Evolutionary conservation across 2,888 invertebrate species (phyloP), one percentile per base, ranked within the genome.

Genomic region (Pristionchus arcanus): DNA sequence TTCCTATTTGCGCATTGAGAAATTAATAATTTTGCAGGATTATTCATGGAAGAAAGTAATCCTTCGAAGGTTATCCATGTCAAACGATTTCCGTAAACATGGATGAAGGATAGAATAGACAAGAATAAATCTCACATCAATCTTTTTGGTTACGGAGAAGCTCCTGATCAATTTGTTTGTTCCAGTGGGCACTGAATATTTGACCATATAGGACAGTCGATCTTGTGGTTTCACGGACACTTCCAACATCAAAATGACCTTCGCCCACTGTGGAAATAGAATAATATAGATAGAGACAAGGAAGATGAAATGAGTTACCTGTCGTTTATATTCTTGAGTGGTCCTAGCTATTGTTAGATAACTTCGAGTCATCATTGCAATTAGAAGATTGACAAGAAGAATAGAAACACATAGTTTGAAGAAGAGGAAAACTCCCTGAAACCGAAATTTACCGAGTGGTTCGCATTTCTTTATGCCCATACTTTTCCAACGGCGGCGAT

Each of bases 311-410:
- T 15, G 63, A 19, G 63, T 19, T n/a, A 63, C 90, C 87, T 90
- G 90, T 86, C 90, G 42, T 96, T 98, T 98, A 98, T 98, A 98
- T 96, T 98, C 98, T 95, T 98, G 98, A 92, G 98, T 97, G 0
- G 98, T 98, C 96, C 98, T 98, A 0, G 98, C 98, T 93, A 98
- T 98, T 96, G 98, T 97, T 96, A 98, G 98, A 95, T 98, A 99
- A 13, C 98, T 98, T 95, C 98, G 98, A 0, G 98, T 98, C 98
- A 98, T 98, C 98, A 98, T 98, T 91, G 98, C 98, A 94, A 98
- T 98, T 96, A 99, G 96, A 98, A 99, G 98, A 96, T 98, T 98
- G 77, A 98, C 97, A 90, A 99, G 96, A 42, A 99, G 96, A 90
- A 99, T 97, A 0, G 98, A 98, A 28, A 98, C 98, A 95, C 98